phyloP scores from a whole-genome alignment of 2,113 vertebrate genomes.

The Centropus bengalensis region DNA sequence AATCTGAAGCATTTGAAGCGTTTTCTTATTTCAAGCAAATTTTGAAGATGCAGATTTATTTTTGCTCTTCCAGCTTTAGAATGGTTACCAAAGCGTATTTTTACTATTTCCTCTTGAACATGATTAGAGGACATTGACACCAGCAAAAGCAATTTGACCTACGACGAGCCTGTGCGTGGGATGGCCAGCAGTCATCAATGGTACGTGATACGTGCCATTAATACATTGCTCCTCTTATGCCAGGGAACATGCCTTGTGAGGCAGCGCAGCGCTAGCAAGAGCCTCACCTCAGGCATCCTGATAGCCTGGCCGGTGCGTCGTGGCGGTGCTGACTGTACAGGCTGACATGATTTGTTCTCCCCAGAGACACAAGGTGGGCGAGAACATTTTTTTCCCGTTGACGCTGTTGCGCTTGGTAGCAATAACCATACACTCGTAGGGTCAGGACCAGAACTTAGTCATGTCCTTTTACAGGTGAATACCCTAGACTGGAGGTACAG shows the following conservation, averaged over 20 bases:
- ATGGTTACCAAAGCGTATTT: neutral
- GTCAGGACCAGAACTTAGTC: neutral
- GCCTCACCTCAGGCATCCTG: neutral
- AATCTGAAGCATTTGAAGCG: conserved; percentile 12
- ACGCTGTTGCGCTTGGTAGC: neutral
- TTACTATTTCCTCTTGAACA: neutral
- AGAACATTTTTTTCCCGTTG: neutral
- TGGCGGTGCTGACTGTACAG: neutral
- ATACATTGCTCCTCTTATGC: neutral
- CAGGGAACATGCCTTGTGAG: conserved; percentile 62
- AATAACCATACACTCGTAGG: neutral
- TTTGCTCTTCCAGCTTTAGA: neutral
- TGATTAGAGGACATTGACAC: neutral
- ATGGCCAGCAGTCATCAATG: conserved; percentile 75
- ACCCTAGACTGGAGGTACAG: neutral
- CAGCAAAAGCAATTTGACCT: conserved; percentile 84
- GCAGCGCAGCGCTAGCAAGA: neutral
- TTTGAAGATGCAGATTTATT: conserved; percentile 52
- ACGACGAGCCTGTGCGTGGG: conserved; percentile 70
- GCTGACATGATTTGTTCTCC: neutral
- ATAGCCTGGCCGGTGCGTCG: neutral
- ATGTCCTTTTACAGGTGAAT: neutral
- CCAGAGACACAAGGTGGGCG: neutral
- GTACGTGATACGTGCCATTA: conserved; percentile 65
- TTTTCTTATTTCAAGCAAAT: conserved; percentile 42